Evolutionary conservation across 2,888 invertebrate genomes (phyloP).

Genomic region (Spodoptera littoralis): DNA sequence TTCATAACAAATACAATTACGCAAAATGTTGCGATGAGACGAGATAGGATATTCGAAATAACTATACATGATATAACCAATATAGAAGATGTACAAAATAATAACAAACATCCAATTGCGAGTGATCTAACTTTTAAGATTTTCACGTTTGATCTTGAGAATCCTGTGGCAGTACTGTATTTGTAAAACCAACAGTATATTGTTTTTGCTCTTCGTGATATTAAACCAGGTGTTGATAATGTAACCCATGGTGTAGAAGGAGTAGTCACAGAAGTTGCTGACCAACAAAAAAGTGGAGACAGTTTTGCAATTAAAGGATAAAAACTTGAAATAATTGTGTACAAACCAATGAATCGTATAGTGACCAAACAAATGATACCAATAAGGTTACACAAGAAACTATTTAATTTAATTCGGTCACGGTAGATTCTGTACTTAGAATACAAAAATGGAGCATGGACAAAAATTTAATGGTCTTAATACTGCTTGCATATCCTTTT

Average conservation of each 20-base stretch:
- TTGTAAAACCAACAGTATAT: slow-evolving; percentile 19
- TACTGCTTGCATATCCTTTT: slow-evolving; percentile 23
- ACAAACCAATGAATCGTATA: not conserved
- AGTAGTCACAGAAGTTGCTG: not conserved
- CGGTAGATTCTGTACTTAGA: slow-evolving; percentile 16
- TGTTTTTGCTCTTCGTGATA: slow-evolving; percentile 2
- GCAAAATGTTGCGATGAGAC: not conserved
- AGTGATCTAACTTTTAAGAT: slow-evolving; percentile 4
- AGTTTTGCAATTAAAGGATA: too few relatives aligned
- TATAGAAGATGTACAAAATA: slow-evolving; percentile 2
- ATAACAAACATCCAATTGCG: slow-evolving; percentile 22
- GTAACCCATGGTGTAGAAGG: not conserved
- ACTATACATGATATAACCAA: not conserved
- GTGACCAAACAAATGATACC: slow-evolving; percentile 1
- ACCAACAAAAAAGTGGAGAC: not conserved
- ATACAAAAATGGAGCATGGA: slow-evolving; percentile 1
- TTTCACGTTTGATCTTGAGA: not conserved
- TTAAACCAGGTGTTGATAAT: slow-evolving; percentile 12
- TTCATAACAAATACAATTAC: slow-evolving; percentile 21
- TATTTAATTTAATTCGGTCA: slow-evolving; percentile 12
- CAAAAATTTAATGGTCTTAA: slow-evolving; percentile 26
- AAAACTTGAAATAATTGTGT: not conserved
- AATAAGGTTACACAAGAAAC: slow-evolving; percentile 8
- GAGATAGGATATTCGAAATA: not conserved
- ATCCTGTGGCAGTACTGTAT: slow-evolving; percentile 4